Percentiles rank a stretch among this genome's conserved stretches.
Evolutionary conservation across 2,888 invertebrate genomes (phyloP).

Genomic region (Nezara viridula): DNA sequence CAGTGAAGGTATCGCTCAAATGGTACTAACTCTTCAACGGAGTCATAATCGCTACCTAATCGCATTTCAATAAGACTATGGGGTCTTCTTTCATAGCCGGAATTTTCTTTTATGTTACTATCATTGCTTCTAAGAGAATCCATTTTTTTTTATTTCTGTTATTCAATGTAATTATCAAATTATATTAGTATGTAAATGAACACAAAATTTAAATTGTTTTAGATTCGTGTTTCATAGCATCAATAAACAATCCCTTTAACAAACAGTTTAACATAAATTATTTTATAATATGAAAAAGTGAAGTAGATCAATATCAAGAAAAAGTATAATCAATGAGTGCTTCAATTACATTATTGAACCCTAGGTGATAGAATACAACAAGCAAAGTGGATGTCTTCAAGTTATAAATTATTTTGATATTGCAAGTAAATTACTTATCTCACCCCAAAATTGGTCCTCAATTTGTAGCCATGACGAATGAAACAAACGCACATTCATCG

Average conservation of each 20-base stretch:
- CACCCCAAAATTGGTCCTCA: too few species aligned
- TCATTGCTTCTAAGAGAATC: background rate
- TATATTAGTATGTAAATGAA: background rate
- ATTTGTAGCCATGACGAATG: too few species aligned
- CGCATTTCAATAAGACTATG: background rate
- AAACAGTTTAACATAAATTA: background rate
- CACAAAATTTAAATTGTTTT: background rate
- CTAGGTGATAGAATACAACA: too few species aligned
- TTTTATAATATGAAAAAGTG: too few species aligned
- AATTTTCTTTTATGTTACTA: background rate
- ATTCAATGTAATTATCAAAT: background rate
- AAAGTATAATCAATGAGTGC: too few species aligned
- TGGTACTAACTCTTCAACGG: background rate
- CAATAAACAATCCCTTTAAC: background rate
- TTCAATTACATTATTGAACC: too few species aligned
- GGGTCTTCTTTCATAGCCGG: background rate
- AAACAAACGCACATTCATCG: too few species aligned
- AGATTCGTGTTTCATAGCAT: background rate
- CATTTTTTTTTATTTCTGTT: background rate
- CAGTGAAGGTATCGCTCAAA: background rate
- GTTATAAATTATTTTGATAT: too few species aligned
- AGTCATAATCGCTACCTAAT: background rate
- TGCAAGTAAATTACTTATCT: too few species aligned
- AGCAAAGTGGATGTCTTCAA: too few species aligned
- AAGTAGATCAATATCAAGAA: too few species aligned